Conservation (phyloP, 2,797 vertebrate species). For the Falco peregrinus region DNA sequence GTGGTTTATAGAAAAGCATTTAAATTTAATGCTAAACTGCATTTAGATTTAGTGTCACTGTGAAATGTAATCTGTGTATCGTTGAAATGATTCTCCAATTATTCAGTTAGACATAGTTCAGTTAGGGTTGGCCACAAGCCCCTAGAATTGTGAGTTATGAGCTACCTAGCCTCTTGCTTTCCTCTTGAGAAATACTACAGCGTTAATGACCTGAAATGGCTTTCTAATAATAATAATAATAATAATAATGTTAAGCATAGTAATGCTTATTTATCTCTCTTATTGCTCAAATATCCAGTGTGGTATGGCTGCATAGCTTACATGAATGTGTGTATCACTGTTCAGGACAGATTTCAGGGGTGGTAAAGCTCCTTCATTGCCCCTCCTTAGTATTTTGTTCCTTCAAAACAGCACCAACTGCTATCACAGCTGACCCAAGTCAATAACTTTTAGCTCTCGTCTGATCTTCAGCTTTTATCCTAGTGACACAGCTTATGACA, state of each 20-base stretch:
- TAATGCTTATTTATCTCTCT: neutral
- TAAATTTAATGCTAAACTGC: neutral
- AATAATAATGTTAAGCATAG: neutral
- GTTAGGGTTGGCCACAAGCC: neutral
- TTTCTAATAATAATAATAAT: neutral
- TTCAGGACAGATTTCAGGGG: neutral
- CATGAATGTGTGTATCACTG: rapidly evolving
- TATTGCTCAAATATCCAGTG: neutral
- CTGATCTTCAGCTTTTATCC: neutral
- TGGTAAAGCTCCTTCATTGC: neutral
- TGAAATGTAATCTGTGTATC: neutral
- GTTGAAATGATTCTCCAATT: neutral
- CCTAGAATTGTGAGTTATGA: neutral
- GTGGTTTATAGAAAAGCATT: neutral
- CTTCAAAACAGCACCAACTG: neutral
- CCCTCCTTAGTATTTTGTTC: neutral
- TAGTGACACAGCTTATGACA: neutral
- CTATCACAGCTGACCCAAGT: neutral
- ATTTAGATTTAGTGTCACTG: neutral
- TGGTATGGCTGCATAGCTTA: rapidly evolving
- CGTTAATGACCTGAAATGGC: neutral
- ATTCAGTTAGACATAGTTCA: neutral
- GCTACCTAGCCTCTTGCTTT: neutral
- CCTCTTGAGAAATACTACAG: neutral
- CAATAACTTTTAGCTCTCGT: neutral